phyloP scores from a whole-genome alignment of 2,888 invertebrate species.

The Smittia sp. region DNA sequence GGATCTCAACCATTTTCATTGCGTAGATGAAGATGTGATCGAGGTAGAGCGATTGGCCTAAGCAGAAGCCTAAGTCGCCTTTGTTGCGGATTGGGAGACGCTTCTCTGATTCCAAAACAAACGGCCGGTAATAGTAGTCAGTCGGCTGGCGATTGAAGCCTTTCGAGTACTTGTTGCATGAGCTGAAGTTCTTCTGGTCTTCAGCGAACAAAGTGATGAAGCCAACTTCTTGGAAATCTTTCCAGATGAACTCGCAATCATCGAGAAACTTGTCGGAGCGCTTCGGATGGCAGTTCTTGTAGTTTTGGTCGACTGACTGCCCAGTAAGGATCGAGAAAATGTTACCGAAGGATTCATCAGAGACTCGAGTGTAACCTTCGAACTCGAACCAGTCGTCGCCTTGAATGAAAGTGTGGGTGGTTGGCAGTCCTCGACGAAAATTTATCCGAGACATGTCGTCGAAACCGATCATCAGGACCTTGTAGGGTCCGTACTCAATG shows the following conservation, averaged over 20 bases:
- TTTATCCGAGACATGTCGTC: conserved; percentile 82
- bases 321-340: conserved; percentile 81
- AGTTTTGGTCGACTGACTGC: conserved; percentile 55
- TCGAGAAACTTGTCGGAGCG: conserved; percentile 61
- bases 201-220: conserved; percentile 80
- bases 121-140: conserved; percentile 77
- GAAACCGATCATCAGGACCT: conserved; percentile 76
- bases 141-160: conserved; percentile 73
- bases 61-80: conserved; percentile 58
- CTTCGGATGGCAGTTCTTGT: conserved; percentile 56
- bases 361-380: conserved; percentile 67
- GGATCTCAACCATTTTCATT: conserved; percentile 63
- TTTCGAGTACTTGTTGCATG: conserved; percentile 66
- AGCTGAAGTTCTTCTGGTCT: conserved; percentile 69
- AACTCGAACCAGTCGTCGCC: conserved; percentile 68
- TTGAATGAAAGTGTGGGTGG: conserved; percentile 65
- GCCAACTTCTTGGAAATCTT: conserved; percentile 64
- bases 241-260: conserved; percentile 74
- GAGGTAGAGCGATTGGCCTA: conserved; percentile 63
- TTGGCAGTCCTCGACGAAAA: conserved; percentile 70
- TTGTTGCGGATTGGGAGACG: conserved; percentile 56
- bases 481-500: conserved; percentile 52
- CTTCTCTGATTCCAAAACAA: conserved; percentile 66
- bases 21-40: conserved; percentile 69
- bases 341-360: conserved; percentile 60